Evolutionary conservation across 2,113 vertebrate species (phyloP).

Genomic region (Antechinus flavipes): DNA sequence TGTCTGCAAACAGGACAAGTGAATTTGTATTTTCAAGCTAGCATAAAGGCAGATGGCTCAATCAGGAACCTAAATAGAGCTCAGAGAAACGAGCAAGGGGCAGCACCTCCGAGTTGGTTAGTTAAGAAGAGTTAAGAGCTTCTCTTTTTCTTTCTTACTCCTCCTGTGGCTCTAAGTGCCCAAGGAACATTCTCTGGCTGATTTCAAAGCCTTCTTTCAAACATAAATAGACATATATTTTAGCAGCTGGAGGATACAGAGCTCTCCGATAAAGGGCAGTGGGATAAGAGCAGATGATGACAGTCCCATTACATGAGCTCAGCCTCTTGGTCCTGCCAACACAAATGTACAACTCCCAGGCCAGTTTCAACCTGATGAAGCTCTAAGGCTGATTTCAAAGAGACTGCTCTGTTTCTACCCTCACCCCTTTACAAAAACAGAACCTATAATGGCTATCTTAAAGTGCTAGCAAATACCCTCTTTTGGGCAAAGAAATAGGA

Average conservation of each 20-base stretch:
- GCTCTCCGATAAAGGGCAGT: not conserved
- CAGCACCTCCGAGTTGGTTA: not conserved
- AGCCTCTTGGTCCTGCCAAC: not conserved
- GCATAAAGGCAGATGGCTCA: not conserved
- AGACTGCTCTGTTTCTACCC: not conserved
- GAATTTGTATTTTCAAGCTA: not conserved
- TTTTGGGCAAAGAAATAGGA: not conserved
- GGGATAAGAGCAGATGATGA: not conserved
- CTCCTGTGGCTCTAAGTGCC: not conserved
- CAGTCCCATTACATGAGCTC: fast-evolving
- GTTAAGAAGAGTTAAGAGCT: not conserved
- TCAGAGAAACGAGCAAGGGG: not conserved
- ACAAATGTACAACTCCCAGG: not conserved
- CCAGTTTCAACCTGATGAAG: not conserved
- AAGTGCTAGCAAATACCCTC: not conserved
- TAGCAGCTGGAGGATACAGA: not conserved
- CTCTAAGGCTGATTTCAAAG: not conserved
- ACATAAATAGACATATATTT: not conserved
- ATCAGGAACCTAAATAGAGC: not conserved
- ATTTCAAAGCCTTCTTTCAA: not conserved
- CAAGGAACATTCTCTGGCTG: not conserved
- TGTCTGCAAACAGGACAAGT: not conserved
- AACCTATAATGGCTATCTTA: not conserved
- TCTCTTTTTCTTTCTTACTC: not conserved
- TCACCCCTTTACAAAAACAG: not conserved